Evolutionary conservation across 2,113 vertebrate genomes (phyloP).

Genomic region (Mugil cephalus): DNA sequence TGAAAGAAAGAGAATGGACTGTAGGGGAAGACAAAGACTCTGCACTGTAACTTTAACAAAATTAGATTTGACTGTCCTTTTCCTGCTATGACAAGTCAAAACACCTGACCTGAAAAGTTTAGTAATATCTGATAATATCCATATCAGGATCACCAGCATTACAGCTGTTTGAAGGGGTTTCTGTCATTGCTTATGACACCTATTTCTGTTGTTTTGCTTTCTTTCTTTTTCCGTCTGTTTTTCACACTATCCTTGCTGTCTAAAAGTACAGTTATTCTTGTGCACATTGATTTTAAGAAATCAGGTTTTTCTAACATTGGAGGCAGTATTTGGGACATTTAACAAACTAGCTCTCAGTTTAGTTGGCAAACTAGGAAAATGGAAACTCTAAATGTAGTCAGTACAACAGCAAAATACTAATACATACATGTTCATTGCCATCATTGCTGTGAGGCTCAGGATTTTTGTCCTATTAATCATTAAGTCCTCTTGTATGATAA

Average conservation of each 20-base stretch:
- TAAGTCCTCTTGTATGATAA: background rate
- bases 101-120: background rate
- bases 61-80: background rate
- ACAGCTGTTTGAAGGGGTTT: background rate
- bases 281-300: background rate
- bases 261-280: background rate
- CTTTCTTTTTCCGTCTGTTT: conserved; percentile 32
- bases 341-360: background rate
- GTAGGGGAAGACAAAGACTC: too few relatives aligned
- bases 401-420: conserved; percentile 28
- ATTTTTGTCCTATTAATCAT: conserved; percentile 69
- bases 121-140: background rate
- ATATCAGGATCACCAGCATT: background rate
- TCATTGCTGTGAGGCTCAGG: conserved; percentile 45
- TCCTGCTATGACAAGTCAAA: conserved; percentile 9
- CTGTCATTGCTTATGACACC: background rate
- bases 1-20: too few relatives aligned
- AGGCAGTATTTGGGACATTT: background rate
- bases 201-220: conserved; percentile 28
- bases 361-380: conserved; percentile 14
- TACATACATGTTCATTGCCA: conserved; percentile 20
- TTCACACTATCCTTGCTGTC: conserved; percentile 33
- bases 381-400: background rate
- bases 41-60: background rate
- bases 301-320: background rate